phyloP scores from a whole-genome alignment of 2,888 invertebrate species.

The Drosophila koepferae region DNA sequence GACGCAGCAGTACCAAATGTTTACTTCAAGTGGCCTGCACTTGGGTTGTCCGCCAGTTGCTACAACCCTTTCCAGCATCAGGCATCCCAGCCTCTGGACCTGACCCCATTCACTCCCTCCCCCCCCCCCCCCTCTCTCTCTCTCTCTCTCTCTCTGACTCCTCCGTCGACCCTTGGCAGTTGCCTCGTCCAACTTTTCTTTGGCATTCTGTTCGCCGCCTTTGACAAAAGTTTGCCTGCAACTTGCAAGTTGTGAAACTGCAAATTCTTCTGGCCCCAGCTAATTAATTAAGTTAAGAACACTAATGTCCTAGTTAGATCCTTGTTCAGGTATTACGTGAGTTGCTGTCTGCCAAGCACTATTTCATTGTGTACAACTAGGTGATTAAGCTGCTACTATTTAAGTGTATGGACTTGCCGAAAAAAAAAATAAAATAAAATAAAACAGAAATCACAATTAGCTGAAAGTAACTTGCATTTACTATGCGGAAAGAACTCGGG shows the following conservation, averaged over 20 bases:
- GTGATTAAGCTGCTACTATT: conserved; percentile 5
- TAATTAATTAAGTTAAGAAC: conserved; percentile 61
- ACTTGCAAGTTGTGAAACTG: conserved; percentile 49
- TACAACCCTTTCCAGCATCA: conserved; percentile 20
- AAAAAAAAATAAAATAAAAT: neutral
- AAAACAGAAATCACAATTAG: conserved; percentile 7
- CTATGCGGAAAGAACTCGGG: neutral
- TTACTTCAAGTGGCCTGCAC: conserved; percentile 37
- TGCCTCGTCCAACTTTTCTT: conserved; percentile 29
- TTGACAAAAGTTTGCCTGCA: conserved; percentile 55
- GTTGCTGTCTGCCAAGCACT: conserved; percentile 5
- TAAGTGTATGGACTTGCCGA: neutral
- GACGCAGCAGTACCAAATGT: conserved; percentile 48
- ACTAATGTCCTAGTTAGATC: conserved; percentile 45
- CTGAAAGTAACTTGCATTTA: neutral
- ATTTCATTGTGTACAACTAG: conserved; percentile 2
- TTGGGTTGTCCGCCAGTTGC: conserved; percentile 20
- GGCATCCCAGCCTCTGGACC: no score
- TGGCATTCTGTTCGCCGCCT: conserved; percentile 20
- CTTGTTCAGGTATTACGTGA: conserved; percentile 27
- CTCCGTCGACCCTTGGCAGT: neutral
- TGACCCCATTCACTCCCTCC: neutral
- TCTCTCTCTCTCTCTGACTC: neutral
- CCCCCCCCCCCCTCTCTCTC: neutral
- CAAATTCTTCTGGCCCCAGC: conserved; percentile 43